A percentile compares a stretch with the other conserved stretches of the same genome.
These are phyloP conservation scores for Musca domestica DNA, from an alignment of 1,140 invertebrate genomes.

Conservation along the genomic window DNA sequence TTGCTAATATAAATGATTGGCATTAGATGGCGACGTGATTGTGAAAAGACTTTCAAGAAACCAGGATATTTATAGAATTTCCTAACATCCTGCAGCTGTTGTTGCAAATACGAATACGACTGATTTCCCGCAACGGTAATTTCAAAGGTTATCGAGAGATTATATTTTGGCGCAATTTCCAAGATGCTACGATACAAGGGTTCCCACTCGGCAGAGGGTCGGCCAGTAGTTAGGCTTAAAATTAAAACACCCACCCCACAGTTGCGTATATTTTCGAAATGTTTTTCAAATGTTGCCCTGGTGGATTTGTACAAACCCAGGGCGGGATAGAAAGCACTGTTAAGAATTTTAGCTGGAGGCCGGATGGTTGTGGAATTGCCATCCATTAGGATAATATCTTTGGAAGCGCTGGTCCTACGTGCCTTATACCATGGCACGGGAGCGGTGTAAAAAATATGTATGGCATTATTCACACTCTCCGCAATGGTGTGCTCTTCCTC, in stretches of 20 bases:
- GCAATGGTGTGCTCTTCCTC: constrained; percentile 31
- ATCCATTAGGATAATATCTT: constrained; percentile 11
- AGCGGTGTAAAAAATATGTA: constrained; percentile 51
- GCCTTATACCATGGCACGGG: constrained; percentile 51
- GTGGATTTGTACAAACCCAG: constrained; percentile 48
- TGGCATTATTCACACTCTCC: constrained; percentile 36
- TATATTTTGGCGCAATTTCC: constrained; percentile 44
- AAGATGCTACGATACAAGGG: constrained; percentile 30
- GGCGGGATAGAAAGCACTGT: constrained; percentile 49
- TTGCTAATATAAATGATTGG: constrained; percentile 63
- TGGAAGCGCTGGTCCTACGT: constrained; percentile 32
- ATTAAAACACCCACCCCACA: constrained; percentile 50
- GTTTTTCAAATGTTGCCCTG: constrained; percentile 39
- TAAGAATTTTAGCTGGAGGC: constrained; percentile 37
- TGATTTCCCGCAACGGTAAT: constrained; percentile 45
- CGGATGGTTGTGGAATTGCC: constrained; percentile 29
- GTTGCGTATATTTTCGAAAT: constrained; percentile 48
- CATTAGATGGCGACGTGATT: constrained; percentile 42
- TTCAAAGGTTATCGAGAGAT: constrained; percentile 48
- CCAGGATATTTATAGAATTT: constrained; percentile 52
- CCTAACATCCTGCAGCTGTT: constrained; percentile 37
- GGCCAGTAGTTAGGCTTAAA: constrained; percentile 32
- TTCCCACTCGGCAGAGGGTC: constrained; percentile 26
- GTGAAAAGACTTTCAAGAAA: constrained; percentile 57
- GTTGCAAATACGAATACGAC: constrained; percentile 41